Conservation (phyloP, 2,888 invertebrate species). For the Lissocephala sabroskyi region DNA sequence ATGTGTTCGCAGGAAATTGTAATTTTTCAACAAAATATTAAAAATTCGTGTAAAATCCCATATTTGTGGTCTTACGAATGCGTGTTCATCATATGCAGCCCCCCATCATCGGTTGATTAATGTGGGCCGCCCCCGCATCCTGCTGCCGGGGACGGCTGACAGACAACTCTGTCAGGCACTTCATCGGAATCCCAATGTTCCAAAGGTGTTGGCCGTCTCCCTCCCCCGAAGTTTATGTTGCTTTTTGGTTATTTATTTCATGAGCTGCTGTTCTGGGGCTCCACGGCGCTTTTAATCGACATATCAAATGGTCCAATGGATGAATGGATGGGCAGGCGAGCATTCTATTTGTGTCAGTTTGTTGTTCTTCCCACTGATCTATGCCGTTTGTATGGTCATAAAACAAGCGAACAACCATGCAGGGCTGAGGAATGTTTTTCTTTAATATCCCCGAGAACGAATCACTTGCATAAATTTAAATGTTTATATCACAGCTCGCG, state of each 20-base stretch:
- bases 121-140: conserved; percentile 22
- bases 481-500: background rate
- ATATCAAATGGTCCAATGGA: conserved; percentile 18
- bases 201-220: conserved; percentile 7
- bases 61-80: conserved; percentile 53
- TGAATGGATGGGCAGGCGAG: background rate
- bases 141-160: conserved; percentile 1
- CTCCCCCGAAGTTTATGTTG: background rate
- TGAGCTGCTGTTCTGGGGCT: conserved; percentile 21
- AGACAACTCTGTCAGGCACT: conserved; percentile 58
- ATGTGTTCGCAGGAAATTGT: conserved; percentile 32
- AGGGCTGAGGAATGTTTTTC: too few species aligned
- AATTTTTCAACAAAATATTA: conserved; percentile 51
- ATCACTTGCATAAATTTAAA: conserved; percentile 31
- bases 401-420: conserved; percentile 49
- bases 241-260: conserved; percentile 39
- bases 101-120: conserved; percentile 44
- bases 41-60: conserved; percentile 47
- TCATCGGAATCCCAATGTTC: conserved; percentile 48
- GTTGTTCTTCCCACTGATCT: conserved; percentile 43
- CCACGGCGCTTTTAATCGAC: conserved; percentile 12
- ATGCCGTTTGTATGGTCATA: conserved; percentile 57
- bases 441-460: too few species aligned
- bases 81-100: conserved; percentile 10
- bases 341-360: conserved; percentile 47